A percentile compares a stretch with the other conserved stretches of the same genome.
These are phyloP conservation scores for Agrilus mali DNA, from an alignment of 2,888 invertebrate genomes.

Conservation along the genomic window DNA sequence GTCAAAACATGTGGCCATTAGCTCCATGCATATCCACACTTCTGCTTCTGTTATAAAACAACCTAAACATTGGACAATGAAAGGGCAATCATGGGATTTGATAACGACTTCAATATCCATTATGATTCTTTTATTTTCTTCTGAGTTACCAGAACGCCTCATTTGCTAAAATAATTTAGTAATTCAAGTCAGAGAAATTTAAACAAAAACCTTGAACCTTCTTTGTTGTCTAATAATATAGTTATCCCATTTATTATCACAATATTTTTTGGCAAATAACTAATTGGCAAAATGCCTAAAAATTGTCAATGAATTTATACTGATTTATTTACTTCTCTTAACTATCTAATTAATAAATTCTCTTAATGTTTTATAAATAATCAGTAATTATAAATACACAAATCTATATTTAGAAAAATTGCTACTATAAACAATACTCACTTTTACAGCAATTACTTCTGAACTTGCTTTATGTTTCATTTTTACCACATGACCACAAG, in stretches of 20 bases:
- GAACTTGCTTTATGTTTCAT: constrained; percentile 83
- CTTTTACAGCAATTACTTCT: constrained; percentile 88
- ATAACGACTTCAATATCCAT: constrained; percentile 98
- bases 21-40: constrained; percentile 99
- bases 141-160: constrained; percentile 91
- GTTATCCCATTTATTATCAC: not conserved
- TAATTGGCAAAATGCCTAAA: no score
- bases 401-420: not conserved
- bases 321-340: no score
- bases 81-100: constrained; percentile 93
- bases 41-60: constrained; percentile 96
- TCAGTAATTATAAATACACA: not conserved
- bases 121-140: constrained; percentile 95
- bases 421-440: constrained; percentile 26
- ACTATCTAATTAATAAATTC: no score
- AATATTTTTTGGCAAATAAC: not conserved
- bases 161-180: constrained; percentile 57
- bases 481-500: constrained; percentile 95
- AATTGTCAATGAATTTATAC: no score
- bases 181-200: not conserved
- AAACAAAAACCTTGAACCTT: not conserved
- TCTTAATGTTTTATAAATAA: not conserved
- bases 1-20: constrained; percentile 98
- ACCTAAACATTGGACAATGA: constrained; percentile 93
- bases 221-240: not conserved